Evolutionary conservation across 2,797 vertebrate genomes (phyloP), one percentile per base, ranked within the genome.

Genomic region (Sebastes diploproa): DNA sequence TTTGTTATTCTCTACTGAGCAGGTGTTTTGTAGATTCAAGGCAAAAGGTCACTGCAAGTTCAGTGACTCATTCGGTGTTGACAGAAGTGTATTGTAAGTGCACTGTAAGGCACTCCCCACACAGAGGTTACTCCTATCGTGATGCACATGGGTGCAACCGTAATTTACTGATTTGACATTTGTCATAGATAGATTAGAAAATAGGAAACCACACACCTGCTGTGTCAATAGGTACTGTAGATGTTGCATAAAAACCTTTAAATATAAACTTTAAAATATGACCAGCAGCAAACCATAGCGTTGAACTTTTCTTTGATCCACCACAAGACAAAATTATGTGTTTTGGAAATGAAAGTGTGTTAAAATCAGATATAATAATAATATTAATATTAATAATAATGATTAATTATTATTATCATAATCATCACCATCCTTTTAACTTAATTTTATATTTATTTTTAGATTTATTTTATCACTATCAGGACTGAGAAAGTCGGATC

Each of bases 51-150:
- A 34, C 25, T 1, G 20, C 13, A 34, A 60, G 83, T 89, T 93
- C 85, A 87, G 69, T 90, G 91, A 90, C 77, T 92, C 88, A 90
- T 73, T 56, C 78, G 25, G 16, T 62, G n/a, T 82, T 90, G 63
- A 86, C 84, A 77, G 10, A 79, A 32, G 71, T 34, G 36, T 13
- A 18, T 12, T 64, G 67, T n/a, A 27, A 42, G 82, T 34, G 38
- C 16, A 18, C 14, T 64, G 67, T n/a, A 27, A 46, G 82, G 11
- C 87, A 88, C 88, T 89, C 83, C 83, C 69, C 46, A 72, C 73
- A 79, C 75, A 30, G 50, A 56, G 50, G 27, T 85, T 85, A 64
- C 65, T 85, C 42, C 42, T 46, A 1, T 46, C 70, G 73, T 50
- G 68, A 86, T 64, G 55, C 50, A 81, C 81, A 86, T 73, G 73